A percentile compares a stretch with the other conserved stretches of the same genome.
These are phyloP conservation scores for Ceraclea dissimilis DNA, from an alignment of 2,888 invertebrate species.

Conservation along the genomic window DNA sequence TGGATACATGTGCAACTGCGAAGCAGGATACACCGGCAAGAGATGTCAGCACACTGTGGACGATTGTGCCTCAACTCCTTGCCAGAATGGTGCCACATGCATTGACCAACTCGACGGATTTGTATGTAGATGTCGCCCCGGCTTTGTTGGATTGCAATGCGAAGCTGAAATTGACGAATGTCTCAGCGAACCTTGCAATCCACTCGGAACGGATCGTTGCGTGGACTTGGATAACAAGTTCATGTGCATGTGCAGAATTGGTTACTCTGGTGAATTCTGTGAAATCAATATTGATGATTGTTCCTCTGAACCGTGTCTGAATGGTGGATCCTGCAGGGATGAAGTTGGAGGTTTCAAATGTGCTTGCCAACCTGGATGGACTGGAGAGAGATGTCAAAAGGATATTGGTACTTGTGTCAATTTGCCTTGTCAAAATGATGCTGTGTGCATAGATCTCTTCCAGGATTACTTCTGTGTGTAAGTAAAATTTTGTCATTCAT, in stretches of 20 bases:
- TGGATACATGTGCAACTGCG: slow-evolving; percentile 81
- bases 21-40: slow-evolving; percentile 90
- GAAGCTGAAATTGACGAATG: slow-evolving; percentile 92
- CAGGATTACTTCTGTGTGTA: slow-evolving; percentile 86
- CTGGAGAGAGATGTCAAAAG: slow-evolving; percentile 73
- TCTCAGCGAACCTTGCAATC: slow-evolving; percentile 81
- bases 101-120: slow-evolving; percentile 84
- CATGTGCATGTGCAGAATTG: slow-evolving; percentile 81
- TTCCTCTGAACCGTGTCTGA: slow-evolving; percentile 73
- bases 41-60: slow-evolving; percentile 90
- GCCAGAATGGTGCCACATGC: slow-evolving; percentile 88
- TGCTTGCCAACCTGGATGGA: slow-evolving; percentile 78
- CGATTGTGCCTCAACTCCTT: slow-evolving; percentile 82
- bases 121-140: slow-evolving; percentile 86
- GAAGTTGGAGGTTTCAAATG: slow-evolving; percentile 79
- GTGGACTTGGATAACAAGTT: slow-evolving; percentile 82
- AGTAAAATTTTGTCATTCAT: slow-evolving; percentile 41
- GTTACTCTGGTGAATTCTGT: slow-evolving; percentile 78
- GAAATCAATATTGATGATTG: slow-evolving; percentile 86
- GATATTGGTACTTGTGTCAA: slow-evolving; percentile 84
- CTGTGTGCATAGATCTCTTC: slow-evolving; percentile 84
- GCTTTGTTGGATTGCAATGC: slow-evolving; percentile 86
- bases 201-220: slow-evolving; percentile 84
- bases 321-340: slow-evolving; percentile 83
- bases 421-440: slow-evolving; percentile 87